Base-by-base conservation (phyloP, 2,888 invertebrate species). In the Acheta domesticus region DNA sequence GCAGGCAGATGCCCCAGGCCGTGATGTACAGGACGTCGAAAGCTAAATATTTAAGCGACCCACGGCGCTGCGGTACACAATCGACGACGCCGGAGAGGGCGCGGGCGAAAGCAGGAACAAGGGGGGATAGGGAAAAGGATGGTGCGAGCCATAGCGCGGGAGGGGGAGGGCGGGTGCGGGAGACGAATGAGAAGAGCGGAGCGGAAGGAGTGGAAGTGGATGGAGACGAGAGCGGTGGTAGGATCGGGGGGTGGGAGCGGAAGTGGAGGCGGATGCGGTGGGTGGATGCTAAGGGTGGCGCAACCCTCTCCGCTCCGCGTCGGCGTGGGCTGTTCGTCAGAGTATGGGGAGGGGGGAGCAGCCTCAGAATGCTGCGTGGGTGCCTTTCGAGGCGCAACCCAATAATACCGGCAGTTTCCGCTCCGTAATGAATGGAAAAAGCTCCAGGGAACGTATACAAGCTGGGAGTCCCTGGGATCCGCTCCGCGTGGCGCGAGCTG, bases 401-500 rank as follows among this genome's bases (percentile, higher is more conserved):
- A 62, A 62, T 62, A 62, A 62, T 62, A 62, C 62, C 62, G 11
- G 62, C 62, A 11, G 62, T 62, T 62, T 62, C 62, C 62, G 62
- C 62, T 62, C 62, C n/a, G n/a, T 62, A 62, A 62, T 62, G 62
- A 62, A 62, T 62, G 62, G 62, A 62, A 62, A 62, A 62, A 62
- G 16, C 62, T n/a, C 62, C 62, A 12, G 16, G 62, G 62, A 5
- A 62, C 62, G 62, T 62, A 1, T 11, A 62, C 62, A 62, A 62
- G 62, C 62, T 19, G 62, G 16, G 62, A 11, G n/a, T 11, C 16
- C 62, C 62, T 23, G 23, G 23, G 23, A 23, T 23, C 23, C 23
- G 23, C 23, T 23, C 23, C 1, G 23, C 23, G 23, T 23, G 2
- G 23, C 23, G 23, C 23, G 23, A 23, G 23, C 23, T 23, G 23